A percentile compares a stretch with the other conserved stretches of the same genome.
Evolutionary conservation across 2,888 invertebrate species (phyloP).

Genomic region (Agonopterix heracliana): DNA sequence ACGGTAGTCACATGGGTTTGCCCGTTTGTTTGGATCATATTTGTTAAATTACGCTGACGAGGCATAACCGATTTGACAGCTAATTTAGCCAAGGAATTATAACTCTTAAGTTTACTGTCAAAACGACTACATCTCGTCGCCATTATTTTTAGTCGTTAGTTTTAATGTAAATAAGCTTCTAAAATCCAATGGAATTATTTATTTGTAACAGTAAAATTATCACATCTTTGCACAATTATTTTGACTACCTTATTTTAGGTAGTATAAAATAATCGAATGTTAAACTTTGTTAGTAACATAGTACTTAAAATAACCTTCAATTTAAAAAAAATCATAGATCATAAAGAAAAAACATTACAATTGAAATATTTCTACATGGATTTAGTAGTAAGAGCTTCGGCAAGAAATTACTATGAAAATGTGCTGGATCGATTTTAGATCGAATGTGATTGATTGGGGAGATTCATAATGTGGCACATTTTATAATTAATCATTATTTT

Average conservation of each 20-base stretch:
- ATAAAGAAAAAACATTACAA: not conserved
- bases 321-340: not conserved
- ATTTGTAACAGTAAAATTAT: constrained; percentile 8
- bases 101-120: not conserved
- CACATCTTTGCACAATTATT: constrained; percentile 2
- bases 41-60: not conserved
- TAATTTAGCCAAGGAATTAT: not conserved
- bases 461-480: no score
- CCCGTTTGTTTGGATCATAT: constrained; percentile 2
- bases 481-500: no score
- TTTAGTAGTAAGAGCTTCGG: no score
- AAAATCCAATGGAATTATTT: constrained; percentile 12
- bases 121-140: not conserved
- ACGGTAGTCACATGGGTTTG: constrained; percentile 24
- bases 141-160: constrained; percentile 24
- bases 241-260: not conserved
- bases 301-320: constrained; percentile 3
- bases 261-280: not conserved
- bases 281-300: not conserved
- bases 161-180: constrained; percentile 30
- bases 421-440: no score
- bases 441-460: no score
- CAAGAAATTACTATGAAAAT: no score
- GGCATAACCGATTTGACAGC: not conserved
- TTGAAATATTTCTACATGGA: no score